phyloP scores from a whole-genome alignment of 1,140 invertebrate species.

The Drosophila watanabei region DNA sequence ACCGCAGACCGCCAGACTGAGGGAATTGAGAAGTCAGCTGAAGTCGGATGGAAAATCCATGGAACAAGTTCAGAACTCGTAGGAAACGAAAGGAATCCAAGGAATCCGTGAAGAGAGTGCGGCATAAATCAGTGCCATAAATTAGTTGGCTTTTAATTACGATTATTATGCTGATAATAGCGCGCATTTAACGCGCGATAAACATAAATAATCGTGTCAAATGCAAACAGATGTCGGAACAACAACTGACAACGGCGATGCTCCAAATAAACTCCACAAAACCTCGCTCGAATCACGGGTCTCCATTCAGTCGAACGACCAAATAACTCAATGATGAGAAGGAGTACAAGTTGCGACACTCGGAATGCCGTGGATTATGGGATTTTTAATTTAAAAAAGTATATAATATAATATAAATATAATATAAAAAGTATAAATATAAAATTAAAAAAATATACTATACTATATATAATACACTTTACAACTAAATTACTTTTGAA shows the following conservation, averaged over 20 bases:
- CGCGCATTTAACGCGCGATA: constrained; percentile 84
- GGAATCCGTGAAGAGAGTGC: constrained; percentile 15
- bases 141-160: constrained; percentile 85
- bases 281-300: constrained; percentile 60
- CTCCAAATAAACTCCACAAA: constrained; percentile 38
- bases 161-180: constrained; percentile 85
- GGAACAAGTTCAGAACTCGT: background rate
- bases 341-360: background rate
- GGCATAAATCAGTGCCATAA: constrained; percentile 84
- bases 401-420: background rate
- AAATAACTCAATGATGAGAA: constrained; percentile 4
- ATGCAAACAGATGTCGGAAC: constrained; percentile 76
- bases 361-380: background rate
- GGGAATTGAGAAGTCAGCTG: constrained; percentile 34
- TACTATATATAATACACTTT: background rate
- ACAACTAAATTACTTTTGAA: background rate
- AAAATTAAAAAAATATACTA: background rate
- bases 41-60: background rate
- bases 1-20: background rate
- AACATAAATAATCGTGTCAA: constrained; percentile 85
- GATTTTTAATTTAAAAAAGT: too few species aligned
- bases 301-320: constrained; percentile 51
- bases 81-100: constrained; percentile 12
- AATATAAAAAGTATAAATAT: too few species aligned
- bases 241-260: constrained; percentile 42